A percentile compares a stretch with the other conserved stretches of the same genome.
These are phyloP conservation scores for Xanthia icteritia DNA, from an alignment of 2,888 invertebrate genomes.

Conservation along the genomic window DNA sequence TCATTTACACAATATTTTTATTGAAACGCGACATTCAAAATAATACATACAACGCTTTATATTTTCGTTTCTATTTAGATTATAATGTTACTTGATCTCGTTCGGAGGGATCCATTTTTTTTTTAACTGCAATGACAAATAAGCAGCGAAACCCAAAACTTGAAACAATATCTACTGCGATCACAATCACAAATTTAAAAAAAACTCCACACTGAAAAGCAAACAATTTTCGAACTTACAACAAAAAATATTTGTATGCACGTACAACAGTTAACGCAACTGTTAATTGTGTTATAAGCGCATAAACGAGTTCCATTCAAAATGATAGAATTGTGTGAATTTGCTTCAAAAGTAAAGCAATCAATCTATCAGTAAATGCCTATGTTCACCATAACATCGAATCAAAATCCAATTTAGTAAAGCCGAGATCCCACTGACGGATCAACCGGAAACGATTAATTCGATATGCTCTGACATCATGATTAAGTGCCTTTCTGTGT, in stretches of 20 bases:
- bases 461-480: constrained; percentile 57
- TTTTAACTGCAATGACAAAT: not conserved
- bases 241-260: constrained; percentile 19
- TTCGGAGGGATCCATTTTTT: not conserved
- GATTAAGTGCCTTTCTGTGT: constrained; percentile 51
- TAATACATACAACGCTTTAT: not conserved
- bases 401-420: constrained; percentile 64
- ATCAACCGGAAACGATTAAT: constrained; percentile 63
- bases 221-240: constrained; percentile 1
- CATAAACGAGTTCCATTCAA: constrained; percentile 49
- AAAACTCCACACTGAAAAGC: not conserved
- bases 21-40: constrained; percentile 9
- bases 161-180: not conserved
- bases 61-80: not conserved
- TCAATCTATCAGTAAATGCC: constrained; percentile 58
- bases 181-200: constrained; percentile 1
- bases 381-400: constrained; percentile 57
- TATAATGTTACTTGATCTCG: not conserved
- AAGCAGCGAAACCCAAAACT: not conserved
- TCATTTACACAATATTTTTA: constrained; percentile 34
- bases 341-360: constrained; percentile 55
- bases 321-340: constrained; percentile 43
- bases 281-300: constrained; percentile 44
- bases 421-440: constrained; percentile 52
- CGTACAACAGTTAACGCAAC: constrained; percentile 32